These are phyloP conservation scores for Arnoldichthys spilopterus DNA, from an alignment of 2,797 vertebrate genomes.

Conservation along the genomic window DNA sequence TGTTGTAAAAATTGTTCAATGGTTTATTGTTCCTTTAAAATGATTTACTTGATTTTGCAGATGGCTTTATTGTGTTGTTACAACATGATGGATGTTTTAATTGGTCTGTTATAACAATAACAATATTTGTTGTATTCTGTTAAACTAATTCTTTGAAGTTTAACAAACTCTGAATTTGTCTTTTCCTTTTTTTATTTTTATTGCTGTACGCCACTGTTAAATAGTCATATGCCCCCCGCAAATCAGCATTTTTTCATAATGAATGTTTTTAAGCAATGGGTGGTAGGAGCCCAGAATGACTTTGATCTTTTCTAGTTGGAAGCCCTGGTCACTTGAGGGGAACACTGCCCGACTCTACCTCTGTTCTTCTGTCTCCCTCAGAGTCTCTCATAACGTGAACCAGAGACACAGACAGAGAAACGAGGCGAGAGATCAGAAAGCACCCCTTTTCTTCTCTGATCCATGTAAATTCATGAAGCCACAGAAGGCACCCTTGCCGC, in stretches of 20 bases:
- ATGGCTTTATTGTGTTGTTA: too few relatives aligned
- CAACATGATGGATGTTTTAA: too few relatives aligned
- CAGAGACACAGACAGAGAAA: not conserved
- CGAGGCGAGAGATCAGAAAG: conserved; percentile 40
- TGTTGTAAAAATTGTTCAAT: too few relatives aligned
- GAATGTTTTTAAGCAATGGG: not conserved
- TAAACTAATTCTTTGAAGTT: too few relatives aligned
- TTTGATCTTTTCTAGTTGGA: not conserved
- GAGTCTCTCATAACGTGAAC: conserved; percentile 18
- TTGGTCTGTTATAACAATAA: too few relatives aligned
- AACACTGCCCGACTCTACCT: not conserved
- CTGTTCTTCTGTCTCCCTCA: not conserved
- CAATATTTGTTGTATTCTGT: not conserved
- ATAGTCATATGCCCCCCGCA: not conserved
- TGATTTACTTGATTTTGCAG: too few relatives aligned
- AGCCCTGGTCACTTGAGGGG: too few relatives aligned
- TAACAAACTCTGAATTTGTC: not conserved
- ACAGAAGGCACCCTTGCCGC: conserved; percentile 27
- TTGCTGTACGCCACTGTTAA: not conserved
- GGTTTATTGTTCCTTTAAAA: too few relatives aligned
- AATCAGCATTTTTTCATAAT: not conserved
- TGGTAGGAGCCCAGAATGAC: not conserved
- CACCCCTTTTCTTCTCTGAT: conserved; percentile 27
- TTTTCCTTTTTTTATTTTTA: not conserved
- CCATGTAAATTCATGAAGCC: conserved; percentile 58